phyloP scores from a whole-genome alignment of 2,113 vertebrate species.

The Brachyistius frenatus region DNA sequence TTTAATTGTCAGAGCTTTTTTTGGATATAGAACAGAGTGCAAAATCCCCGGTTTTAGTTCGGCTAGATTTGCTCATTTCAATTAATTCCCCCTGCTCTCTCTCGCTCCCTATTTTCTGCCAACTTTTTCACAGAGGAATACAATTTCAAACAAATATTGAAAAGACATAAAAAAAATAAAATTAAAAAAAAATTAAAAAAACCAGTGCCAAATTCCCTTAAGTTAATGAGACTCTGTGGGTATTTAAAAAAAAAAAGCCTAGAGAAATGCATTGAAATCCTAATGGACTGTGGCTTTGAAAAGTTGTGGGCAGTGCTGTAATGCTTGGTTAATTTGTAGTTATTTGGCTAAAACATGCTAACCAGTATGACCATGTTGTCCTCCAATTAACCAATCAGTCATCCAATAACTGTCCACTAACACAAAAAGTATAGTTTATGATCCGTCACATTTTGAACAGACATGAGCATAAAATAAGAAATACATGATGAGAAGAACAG shows the following conservation, averaged over 20 bases:
- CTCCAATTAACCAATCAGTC: background rate
- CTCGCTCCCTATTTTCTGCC: background rate
- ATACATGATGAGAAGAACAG: background rate
- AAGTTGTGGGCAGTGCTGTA: background rate
- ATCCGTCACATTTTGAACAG: constrained; percentile 87
- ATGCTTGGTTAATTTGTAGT: background rate
- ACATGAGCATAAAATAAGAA: constrained; percentile 41
- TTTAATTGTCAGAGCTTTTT: too few relatives aligned
- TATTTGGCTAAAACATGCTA: background rate
- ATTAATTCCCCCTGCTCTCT: background rate
- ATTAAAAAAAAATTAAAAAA: background rate
- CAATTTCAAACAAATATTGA: background rate
- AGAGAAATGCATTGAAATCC: background rate
- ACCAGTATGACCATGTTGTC: background rate
- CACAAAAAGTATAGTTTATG: constrained; percentile 52
- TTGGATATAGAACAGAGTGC: too few relatives aligned
- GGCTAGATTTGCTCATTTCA: background rate
- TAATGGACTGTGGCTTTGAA: background rate
- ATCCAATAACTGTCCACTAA: background rate
- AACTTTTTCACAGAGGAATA: background rate
- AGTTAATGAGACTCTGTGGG: background rate
- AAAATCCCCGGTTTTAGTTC: background rate
- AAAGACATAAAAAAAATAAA: too few relatives aligned
- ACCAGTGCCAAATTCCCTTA: background rate
- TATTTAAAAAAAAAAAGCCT: background rate